Conservation (phyloP, 1,140 invertebrate species). For the Plodia interpunctella region DNA sequence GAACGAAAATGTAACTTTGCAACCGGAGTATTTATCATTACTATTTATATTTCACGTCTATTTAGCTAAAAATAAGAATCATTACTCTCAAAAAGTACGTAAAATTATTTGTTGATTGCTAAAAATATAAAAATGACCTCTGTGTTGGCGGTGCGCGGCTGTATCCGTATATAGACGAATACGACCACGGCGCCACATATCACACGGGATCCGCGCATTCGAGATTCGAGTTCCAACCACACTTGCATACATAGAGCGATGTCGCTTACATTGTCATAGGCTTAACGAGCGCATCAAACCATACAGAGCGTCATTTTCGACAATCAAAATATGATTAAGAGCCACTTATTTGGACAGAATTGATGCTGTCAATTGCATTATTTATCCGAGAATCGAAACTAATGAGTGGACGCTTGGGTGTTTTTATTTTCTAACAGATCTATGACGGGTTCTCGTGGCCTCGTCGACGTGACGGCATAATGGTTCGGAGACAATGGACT, state of each 20-base stretch:
- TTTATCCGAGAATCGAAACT: conserved; percentile 39
- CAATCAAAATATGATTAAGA: conserved; percentile 1
- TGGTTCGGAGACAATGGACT: conserved; percentile 65
- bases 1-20: no score
- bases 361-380: conserved; percentile 22
- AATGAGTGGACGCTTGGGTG: conserved; percentile 35
- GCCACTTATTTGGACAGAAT: neutral
- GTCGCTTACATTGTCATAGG: conserved; percentile 20
- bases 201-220: conserved; percentile 22
- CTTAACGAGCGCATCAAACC: conserved; percentile 24
- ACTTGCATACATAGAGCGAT: conserved; percentile 29
- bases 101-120: no score
- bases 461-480: conserved; percentile 54
- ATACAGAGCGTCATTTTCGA: conserved; percentile 5
- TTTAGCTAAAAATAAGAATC: no score
- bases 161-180: conserved; percentile 23
- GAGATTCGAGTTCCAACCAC: conserved; percentile 20
- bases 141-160: conserved; percentile 46
- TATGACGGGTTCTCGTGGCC: conserved; percentile 48
- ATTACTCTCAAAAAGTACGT: no score
- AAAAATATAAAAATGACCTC: no score
- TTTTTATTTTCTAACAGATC: conserved; percentile 55
- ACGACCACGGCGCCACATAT: conserved; percentile 45
- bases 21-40: no score
- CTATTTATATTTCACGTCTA: no score